Conservation (phyloP, 1,140 invertebrate species). For the Leptinotarsa undecemlineata region DNA sequence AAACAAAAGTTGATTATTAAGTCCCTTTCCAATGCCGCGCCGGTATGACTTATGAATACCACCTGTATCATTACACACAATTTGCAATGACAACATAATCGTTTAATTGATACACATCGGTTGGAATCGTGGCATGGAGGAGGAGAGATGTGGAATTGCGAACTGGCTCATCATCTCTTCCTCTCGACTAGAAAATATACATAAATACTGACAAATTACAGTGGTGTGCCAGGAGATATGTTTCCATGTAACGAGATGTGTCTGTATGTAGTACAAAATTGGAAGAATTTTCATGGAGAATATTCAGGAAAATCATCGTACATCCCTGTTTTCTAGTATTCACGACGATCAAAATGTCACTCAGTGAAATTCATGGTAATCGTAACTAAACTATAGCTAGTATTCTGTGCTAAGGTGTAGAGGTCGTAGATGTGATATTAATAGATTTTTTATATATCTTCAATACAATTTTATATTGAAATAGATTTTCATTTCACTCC, state of each 20-base stretch:
- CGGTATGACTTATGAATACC: constrained; percentile 34
- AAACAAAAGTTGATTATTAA: constrained; percentile 32
- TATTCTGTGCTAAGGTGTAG: too few relatives aligned
- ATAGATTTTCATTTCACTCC: too few relatives aligned
- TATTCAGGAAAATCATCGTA: too few relatives aligned
- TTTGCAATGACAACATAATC: constrained; percentile 36
- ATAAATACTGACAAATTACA: constrained; percentile 29
- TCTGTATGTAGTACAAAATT: not conserved
- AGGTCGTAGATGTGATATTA: too few relatives aligned
- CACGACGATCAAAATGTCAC: too few relatives aligned
- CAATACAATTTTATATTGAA: too few relatives aligned
- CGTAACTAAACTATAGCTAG: too few relatives aligned
- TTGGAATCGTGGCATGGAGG: constrained; percentile 27
- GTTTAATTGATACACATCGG: constrained; percentile 34
- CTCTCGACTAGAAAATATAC: constrained; percentile 24
- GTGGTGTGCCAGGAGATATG: constrained; percentile 3
- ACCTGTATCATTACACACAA: constrained; percentile 34
- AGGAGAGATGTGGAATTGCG: constrained; percentile 31
- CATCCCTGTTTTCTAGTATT: too few relatives aligned
- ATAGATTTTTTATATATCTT: too few relatives aligned
- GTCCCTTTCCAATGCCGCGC: constrained; percentile 18
- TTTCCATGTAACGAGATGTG: not conserved
- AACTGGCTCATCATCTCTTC: constrained; percentile 27
- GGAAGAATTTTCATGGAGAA: not conserved
- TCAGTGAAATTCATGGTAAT: too few relatives aligned